Evolutionary conservation across 2,888 invertebrate genomes (phyloP), one percentile per base, ranked within the genome.

Genomic region (Digitonthophagus gazella): DNA sequence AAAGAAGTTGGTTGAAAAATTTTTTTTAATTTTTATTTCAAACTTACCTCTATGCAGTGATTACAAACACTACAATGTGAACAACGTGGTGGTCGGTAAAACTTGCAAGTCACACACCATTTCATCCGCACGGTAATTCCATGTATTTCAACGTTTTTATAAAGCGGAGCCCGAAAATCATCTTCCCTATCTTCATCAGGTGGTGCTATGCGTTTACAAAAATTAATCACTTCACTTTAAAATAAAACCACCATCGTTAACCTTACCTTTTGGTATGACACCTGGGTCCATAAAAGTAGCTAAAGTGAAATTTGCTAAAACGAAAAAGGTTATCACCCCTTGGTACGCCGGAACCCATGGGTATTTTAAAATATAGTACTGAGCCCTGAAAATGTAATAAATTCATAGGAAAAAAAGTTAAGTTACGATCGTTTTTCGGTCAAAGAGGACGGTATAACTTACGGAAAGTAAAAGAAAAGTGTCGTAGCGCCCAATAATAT

Each of bases 241-340:
- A n/a, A 28, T 15, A 15, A 65, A 65, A 4, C 15, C 15, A 2
- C 19, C 18, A 28, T 44, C 5, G 8, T 28, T 4, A 11, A 61
- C 15, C 11, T 58, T 68, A 97, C 97, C 97, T 92, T 95, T 96
- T 81, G 97, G 97, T 87, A 98, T 97, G 74, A 97, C 93, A 80
- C 98, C 98, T 81, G 98, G 98, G 86, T 98, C 98, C 97, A 98
- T 98, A 85, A 98, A 97, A 80, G 98, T 98, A 77, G 99, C 98
- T 85, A 98, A 88, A 77, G 96, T 95, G 85, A 99, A 97, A 89
- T 99, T 99, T 85, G 97, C 94, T 85, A 98, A 86, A 80, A 98
- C 98, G 87, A 98, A 97, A 85, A 98, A 92, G 77, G 97, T 95
- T 81, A 99, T 91, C 77, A 98, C 90, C 77, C 93, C 96, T 87